Evolutionary conservation across 30 jellyfish, hydroid and myxozoan species (phyloP).

Genomic region (Turritopsis rubra): DNA sequence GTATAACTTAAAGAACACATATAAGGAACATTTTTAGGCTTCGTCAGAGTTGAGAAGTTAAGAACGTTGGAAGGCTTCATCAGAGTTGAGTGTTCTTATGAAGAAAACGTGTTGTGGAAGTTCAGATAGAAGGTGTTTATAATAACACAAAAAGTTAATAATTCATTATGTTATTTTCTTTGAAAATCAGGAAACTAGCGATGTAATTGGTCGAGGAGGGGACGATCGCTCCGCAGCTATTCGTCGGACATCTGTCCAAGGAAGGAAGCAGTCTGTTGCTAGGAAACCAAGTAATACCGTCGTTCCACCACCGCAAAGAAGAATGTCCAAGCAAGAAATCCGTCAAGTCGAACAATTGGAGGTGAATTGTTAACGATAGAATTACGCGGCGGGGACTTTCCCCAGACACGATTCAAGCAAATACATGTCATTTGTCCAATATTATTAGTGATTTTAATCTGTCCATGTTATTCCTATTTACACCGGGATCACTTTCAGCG

Average conservation of each 20-base stretch:
- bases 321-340: conserved; percentile 63
- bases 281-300: conserved; percentile 11
- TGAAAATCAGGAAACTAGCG: conserved; percentile 24
- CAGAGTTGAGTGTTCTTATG: too few relatives aligned
- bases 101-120: background rate
- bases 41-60: too few relatives aligned
- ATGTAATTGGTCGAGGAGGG: conserved; percentile 61
- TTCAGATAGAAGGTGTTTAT: background rate
- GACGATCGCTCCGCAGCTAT: conserved; percentile 36
- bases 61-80: too few relatives aligned
- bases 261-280: conserved; percentile 20
- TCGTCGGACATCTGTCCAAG: conserved; percentile 26
- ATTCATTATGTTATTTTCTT: background rate
- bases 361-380: conserved; percentile 11
- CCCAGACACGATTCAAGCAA: too few relatives aligned
- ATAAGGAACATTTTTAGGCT: too few relatives aligned
- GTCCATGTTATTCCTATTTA: too few relatives aligned
- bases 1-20: too few relatives aligned
- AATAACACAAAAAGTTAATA: background rate
- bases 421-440: too few relatives aligned
- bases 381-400: too few relatives aligned
- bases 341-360: conserved; percentile 45
- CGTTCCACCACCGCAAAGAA: conserved; percentile 16
- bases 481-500: too few relatives aligned
- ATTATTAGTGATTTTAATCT: too few relatives aligned